These are phyloP conservation scores for Lasius platythorax DNA, from an alignment of 2,888 invertebrate genomes.

Conservation along the genomic window DNA sequence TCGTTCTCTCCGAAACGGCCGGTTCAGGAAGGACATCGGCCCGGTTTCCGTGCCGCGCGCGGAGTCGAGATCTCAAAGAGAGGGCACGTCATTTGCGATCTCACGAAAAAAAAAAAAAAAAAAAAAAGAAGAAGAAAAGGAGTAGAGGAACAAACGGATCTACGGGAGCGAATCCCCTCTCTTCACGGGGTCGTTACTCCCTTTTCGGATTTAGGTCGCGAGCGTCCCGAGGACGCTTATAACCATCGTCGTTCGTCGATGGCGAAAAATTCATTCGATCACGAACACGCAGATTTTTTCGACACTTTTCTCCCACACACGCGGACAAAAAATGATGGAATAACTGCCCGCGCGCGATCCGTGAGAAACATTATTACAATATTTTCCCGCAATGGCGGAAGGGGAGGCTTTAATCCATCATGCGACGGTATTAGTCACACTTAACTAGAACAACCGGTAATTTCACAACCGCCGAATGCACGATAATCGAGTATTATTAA, in stretches of 20 bases:
- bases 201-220: conserved; percentile 83
- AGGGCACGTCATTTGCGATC: conserved; percentile 72
- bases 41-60: conserved; percentile 71
- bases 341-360: conserved; percentile 13
- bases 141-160: conserved; percentile 43
- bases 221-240: conserved; percentile 68
- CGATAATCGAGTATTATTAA: background rate
- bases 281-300: conserved; percentile 37
- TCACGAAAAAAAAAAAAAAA: conserved; percentile 69
- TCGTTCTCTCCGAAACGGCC: conserved; percentile 65
- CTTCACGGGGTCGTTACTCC: conserved; percentile 83
- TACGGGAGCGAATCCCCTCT: conserved; percentile 69
- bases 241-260: conserved; percentile 67
- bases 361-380: conserved; percentile 57
- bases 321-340: background rate
- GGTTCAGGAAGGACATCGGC: conserved; percentile 78
- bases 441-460: background rate
- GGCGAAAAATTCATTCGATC: conserved; percentile 70
- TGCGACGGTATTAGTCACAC: background rate
- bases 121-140: conserved; percentile 64
- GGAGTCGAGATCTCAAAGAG: conserved; percentile 77
- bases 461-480: background rate
- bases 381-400: background rate
- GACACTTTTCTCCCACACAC: conserved; percentile 12
- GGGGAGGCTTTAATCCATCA: background rate